Evolutionary conservation across 2,888 invertebrate species (phyloP).

Genomic region (Hedychridium roseum): DNA sequence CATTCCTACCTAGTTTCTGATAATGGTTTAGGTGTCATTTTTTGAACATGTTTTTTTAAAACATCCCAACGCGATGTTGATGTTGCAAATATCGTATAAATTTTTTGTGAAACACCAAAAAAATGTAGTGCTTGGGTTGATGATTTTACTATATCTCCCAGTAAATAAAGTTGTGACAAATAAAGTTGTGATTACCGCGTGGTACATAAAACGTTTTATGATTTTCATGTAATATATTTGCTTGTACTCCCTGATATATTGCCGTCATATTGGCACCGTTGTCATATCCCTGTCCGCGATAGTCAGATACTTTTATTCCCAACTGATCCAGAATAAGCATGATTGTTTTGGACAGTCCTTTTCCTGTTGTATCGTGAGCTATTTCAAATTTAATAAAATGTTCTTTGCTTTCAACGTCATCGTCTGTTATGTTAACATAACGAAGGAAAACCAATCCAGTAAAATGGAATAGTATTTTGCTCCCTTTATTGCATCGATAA

Average conservation of each 20-base stretch:
- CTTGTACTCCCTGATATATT: no score
- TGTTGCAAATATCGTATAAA: no score
- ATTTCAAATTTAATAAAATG: no score
- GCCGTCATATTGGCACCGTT: constrained; percentile 1
- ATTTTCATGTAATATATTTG: background rate
- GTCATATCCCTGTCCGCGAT: constrained; percentile 6
- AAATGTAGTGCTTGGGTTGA: no score
- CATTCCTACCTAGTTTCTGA: no score
- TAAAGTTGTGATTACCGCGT: background rate
- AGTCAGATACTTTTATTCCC: background rate
- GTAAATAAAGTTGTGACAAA: no score
- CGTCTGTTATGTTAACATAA: background rate
- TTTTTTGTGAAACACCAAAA: no score
- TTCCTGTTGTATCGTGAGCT: background rate
- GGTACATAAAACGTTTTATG: background rate
- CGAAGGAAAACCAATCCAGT: background rate
- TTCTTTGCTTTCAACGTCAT: background rate
- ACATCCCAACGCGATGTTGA: no score
- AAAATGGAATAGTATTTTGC: no score
- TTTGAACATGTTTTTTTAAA: no score
- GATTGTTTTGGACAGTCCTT: background rate
- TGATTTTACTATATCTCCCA: background rate
- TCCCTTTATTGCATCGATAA: constrained; percentile 11
- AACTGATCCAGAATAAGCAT: background rate
- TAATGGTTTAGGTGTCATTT: no score